phyloP scores from a whole-genome alignment of 2,888 invertebrate species.

The Caradrina kadenii region DNA sequence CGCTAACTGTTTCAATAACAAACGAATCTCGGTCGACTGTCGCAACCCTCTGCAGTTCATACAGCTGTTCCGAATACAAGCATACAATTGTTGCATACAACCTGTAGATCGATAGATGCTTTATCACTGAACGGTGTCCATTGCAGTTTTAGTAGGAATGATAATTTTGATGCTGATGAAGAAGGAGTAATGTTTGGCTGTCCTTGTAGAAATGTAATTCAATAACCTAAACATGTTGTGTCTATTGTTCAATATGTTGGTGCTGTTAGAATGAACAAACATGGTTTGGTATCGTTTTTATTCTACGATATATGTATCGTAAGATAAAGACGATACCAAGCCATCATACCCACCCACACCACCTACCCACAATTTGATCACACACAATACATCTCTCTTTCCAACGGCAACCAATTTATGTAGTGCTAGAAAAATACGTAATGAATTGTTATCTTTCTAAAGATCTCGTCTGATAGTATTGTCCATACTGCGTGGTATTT shows the following conservation, averaged over 20 bases:
- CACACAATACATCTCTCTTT: background rate
- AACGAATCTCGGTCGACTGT: slow-evolving; percentile 56
- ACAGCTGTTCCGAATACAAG: slow-evolving; percentile 54
- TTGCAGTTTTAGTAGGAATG: background rate
- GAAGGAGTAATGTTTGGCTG: background rate
- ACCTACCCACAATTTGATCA: too few species aligned
- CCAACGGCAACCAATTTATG: background rate
- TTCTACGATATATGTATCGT: too few species aligned
- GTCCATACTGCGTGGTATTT: background rate
- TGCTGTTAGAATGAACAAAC: background rate
- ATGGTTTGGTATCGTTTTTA: background rate
- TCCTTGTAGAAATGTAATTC: background rate
- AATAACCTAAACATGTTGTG: too few species aligned
- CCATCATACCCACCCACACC: too few species aligned
- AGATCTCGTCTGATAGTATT: background rate
- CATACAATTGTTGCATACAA: slow-evolving; percentile 41
- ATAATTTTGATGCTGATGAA: background rate
- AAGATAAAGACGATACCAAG: too few species aligned
- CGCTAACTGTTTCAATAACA: slow-evolving; percentile 48
- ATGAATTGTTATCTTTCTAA: background rate
- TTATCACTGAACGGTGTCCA: slow-evolving; percentile 2
- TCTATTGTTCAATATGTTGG: background rate
- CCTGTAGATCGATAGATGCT: slow-evolving; percentile 31
- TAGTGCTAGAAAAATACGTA: background rate
- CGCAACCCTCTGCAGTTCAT: slow-evolving; percentile 22